Conservation (phyloP, 2,888 invertebrate genomes). For the Antheraea assamensis region DNA sequence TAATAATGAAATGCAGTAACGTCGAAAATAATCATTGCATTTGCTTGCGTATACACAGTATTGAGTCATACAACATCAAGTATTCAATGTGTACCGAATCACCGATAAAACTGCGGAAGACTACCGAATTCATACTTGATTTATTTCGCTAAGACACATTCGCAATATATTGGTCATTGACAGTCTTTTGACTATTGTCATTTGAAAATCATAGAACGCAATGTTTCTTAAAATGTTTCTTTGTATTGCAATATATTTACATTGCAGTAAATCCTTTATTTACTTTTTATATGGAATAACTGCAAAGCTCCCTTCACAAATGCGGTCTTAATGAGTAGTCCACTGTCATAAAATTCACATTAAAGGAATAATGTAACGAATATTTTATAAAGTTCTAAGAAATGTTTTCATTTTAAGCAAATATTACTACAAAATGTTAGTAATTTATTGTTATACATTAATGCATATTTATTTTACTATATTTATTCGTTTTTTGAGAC, state of each 20-base stretch:
- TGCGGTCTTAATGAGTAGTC: background rate
- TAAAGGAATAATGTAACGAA: background rate
- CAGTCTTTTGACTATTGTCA: background rate
- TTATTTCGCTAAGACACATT: constrained; percentile 8
- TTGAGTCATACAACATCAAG: constrained; percentile 15
- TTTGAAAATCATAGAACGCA: background rate
- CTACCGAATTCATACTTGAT: constrained; percentile 12
- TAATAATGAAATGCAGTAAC: constrained; percentile 9
- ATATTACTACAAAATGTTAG: background rate
- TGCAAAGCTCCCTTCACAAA: background rate
- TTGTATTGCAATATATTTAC: background rate
- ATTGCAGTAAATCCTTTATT: background rate
- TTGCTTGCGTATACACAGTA: constrained; percentile 1
- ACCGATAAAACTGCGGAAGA: constrained; percentile 10
- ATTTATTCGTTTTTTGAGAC: background rate
- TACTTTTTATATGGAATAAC: background rate
- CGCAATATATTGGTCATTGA: background rate
- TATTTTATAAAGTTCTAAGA: background rate
- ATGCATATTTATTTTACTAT: background rate
- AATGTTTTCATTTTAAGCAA: background rate
- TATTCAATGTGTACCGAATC: constrained; percentile 2
- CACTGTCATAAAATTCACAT: background rate
- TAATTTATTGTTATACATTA: no score
- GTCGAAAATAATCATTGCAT: background rate
- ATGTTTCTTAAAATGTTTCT: background rate